Evolutionary conservation across 1,140 invertebrate species (phyloP).

Genomic region (Zaprionus capensis): DNA sequence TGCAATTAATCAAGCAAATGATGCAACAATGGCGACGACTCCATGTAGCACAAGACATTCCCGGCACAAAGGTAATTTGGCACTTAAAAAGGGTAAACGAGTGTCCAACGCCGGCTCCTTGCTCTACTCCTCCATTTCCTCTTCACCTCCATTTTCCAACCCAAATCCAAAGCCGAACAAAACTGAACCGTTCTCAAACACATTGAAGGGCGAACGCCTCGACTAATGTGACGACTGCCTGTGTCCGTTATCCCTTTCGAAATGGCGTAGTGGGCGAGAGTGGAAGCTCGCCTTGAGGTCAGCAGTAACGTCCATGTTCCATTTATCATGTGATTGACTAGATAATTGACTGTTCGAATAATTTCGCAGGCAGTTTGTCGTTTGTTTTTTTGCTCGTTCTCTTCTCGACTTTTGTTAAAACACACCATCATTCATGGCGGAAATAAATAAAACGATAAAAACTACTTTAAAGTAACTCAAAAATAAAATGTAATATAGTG

Average conservation of each 20-base stretch:
- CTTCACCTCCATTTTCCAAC: neutral
- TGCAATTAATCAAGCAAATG: slow-evolving; percentile 76
- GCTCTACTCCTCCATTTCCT: no score
- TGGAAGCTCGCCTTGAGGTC: slow-evolving; percentile 12
- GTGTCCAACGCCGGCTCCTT: neutral
- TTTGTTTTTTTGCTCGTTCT: neutral
- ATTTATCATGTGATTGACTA: slow-evolving; percentile 82
- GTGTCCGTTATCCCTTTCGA: slow-evolving; percentile 2
- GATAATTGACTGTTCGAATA: slow-evolving; percentile 67
- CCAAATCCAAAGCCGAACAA: slow-evolving; percentile 5
- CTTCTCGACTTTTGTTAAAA: neutral
- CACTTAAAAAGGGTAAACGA: slow-evolving; percentile 76
- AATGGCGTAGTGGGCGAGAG: no score
- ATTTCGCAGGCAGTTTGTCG: slow-evolving; percentile 32
- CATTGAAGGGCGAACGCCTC: slow-evolving; percentile 27
- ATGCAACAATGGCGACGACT: slow-evolving; percentile 43
- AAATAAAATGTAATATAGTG: neutral
- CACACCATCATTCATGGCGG: slow-evolving; percentile 21
- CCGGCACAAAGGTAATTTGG: slow-evolving; percentile 69
- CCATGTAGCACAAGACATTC: slow-evolving; percentile 4
- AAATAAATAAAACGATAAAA: neutral
- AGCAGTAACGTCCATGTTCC: slow-evolving; percentile 52
- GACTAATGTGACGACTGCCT: slow-evolving; percentile 53
- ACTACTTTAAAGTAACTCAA: neutral
- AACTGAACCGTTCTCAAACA: slow-evolving; percentile 41